Evolutionary conservation across 2,113 vertebrate species (phyloP).

Genomic region (Antigone vipio): DNA sequence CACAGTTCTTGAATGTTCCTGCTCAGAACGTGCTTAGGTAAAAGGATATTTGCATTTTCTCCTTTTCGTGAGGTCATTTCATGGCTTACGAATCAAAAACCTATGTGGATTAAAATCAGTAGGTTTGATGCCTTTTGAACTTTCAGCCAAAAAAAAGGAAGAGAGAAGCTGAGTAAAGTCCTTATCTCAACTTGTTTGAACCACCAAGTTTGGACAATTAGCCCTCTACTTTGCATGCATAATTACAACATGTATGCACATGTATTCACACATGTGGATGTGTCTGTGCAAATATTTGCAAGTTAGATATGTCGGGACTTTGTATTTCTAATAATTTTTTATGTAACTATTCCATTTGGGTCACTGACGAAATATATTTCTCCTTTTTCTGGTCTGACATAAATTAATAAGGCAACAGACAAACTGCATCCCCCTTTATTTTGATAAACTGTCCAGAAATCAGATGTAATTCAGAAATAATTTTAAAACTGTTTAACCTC

Average conservation of each 20-base stretch:
- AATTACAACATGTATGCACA: neutral
- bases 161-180: neutral
- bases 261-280: neutral
- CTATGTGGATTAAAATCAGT: neutral
- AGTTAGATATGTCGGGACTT: neutral
- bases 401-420: neutral
- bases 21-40: neutral
- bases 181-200: neutral
- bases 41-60: neutral
- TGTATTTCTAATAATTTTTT: neutral
- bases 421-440: neutral
- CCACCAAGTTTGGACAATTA: neutral
- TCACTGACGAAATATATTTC: neutral
- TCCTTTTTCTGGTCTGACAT: neutral
- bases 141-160: neutral
- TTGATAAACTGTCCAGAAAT: neutral
- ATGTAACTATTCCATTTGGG: neutral
- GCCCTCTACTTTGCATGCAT: neutral
- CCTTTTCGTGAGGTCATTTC: neutral
- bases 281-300: neutral
- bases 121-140: neutral
- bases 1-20: neutral
- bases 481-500: neutral
- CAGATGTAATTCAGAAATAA: conserved; percentile 15
- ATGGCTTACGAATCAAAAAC: neutral